phyloP scores from a whole-genome alignment of 2,797 vertebrate genomes.

The Brotula barbata region DNA sequence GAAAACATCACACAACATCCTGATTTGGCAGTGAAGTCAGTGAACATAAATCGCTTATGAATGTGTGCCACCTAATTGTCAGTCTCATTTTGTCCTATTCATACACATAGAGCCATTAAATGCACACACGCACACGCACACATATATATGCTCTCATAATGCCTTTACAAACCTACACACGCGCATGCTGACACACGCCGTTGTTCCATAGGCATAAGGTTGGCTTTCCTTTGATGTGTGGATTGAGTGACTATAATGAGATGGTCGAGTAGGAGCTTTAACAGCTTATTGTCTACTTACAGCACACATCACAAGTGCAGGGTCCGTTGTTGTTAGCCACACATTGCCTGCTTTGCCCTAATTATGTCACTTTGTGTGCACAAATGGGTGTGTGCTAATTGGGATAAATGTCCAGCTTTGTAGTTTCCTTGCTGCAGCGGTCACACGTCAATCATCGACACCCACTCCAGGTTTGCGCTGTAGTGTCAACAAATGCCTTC shows the following conservation, averaged over 20 bases:
- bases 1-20: too few species aligned
- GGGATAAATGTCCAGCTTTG: slow-evolving; percentile 69
- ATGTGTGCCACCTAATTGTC: too few species aligned
- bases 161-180: slow-evolving; percentile 1
- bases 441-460: slow-evolving; percentile 69
- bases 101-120: background rate
- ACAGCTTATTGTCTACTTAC: slow-evolving; percentile 70
- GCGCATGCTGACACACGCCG: slow-evolving; percentile 11
- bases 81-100: too few species aligned
- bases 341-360: slow-evolving; percentile 53
- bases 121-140: slow-evolving; percentile 32
- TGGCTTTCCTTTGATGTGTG: slow-evolving; percentile 64
- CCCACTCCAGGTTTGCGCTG: slow-evolving; percentile 54
- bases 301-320: slow-evolving; percentile 51
- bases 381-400: slow-evolving; percentile 60
- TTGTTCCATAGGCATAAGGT: slow-evolving; percentile 45
- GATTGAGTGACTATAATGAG: slow-evolving; percentile 64
- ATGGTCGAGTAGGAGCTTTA: slow-evolving; percentile 64
- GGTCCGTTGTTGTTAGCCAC: slow-evolving; percentile 43
- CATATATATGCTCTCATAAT: background rate
- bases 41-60: too few species aligned
- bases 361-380: slow-evolving; percentile 60
- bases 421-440: slow-evolving; percentile 50
- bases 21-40: too few species aligned
- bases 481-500: slow-evolving; percentile 74